Evolutionary conservation across 2,797 vertebrate genomes (phyloP).

Genomic region (Labroides dimidiatus): DNA sequence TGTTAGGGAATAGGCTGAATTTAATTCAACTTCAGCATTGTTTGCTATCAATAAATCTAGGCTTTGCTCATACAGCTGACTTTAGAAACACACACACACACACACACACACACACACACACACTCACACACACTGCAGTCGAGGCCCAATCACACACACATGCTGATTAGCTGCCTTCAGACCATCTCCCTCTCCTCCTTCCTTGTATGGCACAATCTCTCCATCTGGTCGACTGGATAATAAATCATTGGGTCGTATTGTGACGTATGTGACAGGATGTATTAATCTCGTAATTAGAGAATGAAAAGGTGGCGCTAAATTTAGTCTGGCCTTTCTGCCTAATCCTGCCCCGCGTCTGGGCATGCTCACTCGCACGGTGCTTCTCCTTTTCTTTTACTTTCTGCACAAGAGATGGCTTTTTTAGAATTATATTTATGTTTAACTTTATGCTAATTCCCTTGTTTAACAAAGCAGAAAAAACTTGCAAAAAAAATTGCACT

Average conservation of each 20-base stretch:
- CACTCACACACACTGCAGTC: conserved; percentile 50
- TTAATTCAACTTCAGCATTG: conserved; percentile 62
- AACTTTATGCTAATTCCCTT: conserved; percentile 27
- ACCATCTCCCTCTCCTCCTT: conserved; percentile 46
- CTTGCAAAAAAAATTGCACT: conserved; percentile 39
- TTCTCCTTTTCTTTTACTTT: not conserved
- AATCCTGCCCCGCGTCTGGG: conserved; percentile 60
- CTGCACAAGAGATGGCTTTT: conserved; percentile 10
- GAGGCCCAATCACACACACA: conserved; percentile 50
- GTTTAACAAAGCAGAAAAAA: conserved; percentile 24
- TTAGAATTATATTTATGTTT: conserved; percentile 18
- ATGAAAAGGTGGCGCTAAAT: conserved; percentile 83
- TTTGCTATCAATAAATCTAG: conserved; percentile 67
- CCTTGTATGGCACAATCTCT: conserved; percentile 67
- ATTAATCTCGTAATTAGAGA: conserved; percentile 85
- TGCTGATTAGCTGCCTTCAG: conserved; percentile 67
- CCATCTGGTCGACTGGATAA: conserved; percentile 73
- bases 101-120: conserved; percentile 10
- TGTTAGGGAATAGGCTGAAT: conserved; percentile 69
- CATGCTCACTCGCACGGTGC: conserved; percentile 39
- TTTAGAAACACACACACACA: conserved; percentile 48
- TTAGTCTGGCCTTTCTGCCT: conserved; percentile 80
- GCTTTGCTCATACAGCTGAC: conserved; percentile 41
- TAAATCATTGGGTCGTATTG: conserved; percentile 77
- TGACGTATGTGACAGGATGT: conserved; percentile 79